Percentiles rank a stretch among this genome's conserved stretches.
These are phyloP conservation scores for Eilema caniola DNA, from an alignment of 2,888 invertebrate genomes.

Conservation along the genomic window DNA sequence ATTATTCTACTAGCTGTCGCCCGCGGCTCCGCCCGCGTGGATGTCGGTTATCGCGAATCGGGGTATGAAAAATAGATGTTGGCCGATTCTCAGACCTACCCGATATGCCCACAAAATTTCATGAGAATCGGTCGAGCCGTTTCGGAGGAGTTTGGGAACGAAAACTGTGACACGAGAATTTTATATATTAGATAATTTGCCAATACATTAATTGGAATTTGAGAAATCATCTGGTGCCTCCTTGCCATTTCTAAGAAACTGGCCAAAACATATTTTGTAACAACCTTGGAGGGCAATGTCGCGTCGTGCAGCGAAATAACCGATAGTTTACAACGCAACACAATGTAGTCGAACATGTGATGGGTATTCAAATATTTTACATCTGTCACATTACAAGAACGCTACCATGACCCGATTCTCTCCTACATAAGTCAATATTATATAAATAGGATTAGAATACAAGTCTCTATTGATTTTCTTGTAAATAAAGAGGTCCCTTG, in stretches of 20 bases:
- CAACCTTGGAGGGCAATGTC: not conserved
- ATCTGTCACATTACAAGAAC: not conserved
- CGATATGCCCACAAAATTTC: too few species aligned
- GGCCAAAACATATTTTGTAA: not conserved
- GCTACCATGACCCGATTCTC: conserved; percentile 3
- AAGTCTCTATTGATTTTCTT: conserved; percentile 7
- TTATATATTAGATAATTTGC: too few species aligned
- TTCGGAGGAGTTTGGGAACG: too few species aligned
- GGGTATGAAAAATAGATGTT: too few species aligned
- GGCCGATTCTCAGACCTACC: too few species aligned
- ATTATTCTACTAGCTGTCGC: too few species aligned
- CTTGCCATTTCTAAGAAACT: not conserved
- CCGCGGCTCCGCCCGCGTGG: too few species aligned
- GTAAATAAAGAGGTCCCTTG: not conserved
- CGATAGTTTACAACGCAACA: not conserved
- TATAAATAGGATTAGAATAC: not conserved
- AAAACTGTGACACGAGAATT: too few species aligned
- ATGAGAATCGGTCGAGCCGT: too few species aligned
- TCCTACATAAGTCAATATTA: not conserved
- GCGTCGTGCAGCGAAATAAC: conserved; percentile 2
- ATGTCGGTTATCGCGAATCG: too few species aligned
- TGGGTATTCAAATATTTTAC: not conserved
- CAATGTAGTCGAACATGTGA: not conserved
- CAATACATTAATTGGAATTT: not conserved
- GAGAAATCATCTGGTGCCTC: not conserved